Evolutionary conservation across 2,113 vertebrate species (phyloP), one percentile per base, ranked within the genome.

Genomic region (Entelurus aequoreus): DNA sequence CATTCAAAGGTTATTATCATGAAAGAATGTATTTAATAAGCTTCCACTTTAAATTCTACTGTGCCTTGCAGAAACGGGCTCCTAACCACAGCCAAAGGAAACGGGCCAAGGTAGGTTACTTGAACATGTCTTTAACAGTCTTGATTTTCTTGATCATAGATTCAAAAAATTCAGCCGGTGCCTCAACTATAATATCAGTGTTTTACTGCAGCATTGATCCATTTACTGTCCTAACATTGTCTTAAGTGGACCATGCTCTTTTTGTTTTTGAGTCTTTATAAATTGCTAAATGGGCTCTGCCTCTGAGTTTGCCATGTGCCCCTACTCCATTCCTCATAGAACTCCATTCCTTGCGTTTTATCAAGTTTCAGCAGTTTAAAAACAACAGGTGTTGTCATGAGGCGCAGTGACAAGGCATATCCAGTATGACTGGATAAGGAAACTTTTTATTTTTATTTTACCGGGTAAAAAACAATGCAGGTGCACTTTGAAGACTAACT

Each of bases 41-140:
- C 5, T 21, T 46, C 44, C 11, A 19, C 13, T 60, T 28, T n/a
- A 1, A 11, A 60, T 54, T 46, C 42, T 12, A 9, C 4, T 46
- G 7, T 62, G 1, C 72, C 28, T 87, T 75, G 35, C 90, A 99
- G 96, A 94, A 93, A 66, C 89, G 95, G 74, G 88, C 92, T 57
- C 92, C 94, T 1, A 91, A 91, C 79, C 96, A 99, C 6, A 93
- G 96, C 46, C 96, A 99, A 73, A 94, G 96, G 83, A 99, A 98
- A 88, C 91, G 95, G 90, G 91, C 95, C 87, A 99, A 98, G 93
- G 96, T 98, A 86, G 85, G 53, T 57, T 66, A 5, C 50, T 49
- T 6, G 15, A 42, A 16, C 8, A 37, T 21, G 8, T 5, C 10
- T 28, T 28, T 28, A 28, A 28, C 28, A 28, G 15, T 40, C 49